These are phyloP conservation scores for Syrmaticus mikado DNA, from an alignment of 2,113 vertebrate genomes.

Conservation along the genomic window DNA sequence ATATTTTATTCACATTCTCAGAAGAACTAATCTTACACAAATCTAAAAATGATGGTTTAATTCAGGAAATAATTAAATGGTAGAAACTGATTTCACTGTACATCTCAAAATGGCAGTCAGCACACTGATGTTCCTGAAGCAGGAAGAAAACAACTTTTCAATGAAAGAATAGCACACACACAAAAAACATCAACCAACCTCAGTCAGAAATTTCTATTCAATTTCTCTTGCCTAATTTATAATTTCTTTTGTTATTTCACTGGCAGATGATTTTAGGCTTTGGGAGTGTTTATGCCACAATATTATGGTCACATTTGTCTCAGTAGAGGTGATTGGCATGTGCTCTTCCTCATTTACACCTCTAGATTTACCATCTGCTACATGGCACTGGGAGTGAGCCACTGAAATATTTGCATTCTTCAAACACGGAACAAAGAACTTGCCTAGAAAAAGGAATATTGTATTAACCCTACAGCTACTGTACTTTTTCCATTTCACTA, in stretches of 20 bases:
- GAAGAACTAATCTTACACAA: not conserved
- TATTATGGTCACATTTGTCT: not conserved
- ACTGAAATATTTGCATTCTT: conserved; percentile 1
- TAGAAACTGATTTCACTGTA: not conserved
- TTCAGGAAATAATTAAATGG: not conserved
- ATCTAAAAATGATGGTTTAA: fast-evolving
- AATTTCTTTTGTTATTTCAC: not conserved
- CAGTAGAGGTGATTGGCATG: not conserved
- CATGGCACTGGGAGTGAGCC: not conserved
- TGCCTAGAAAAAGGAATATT: not conserved
- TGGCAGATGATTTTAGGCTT: not conserved
- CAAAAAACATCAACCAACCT: not conserved
- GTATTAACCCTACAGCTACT: not conserved
- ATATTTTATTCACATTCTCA: not conserved
- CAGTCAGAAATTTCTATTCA: not conserved
- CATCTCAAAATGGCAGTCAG: not conserved
- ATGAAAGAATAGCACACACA: not conserved
- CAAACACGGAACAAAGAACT: not conserved
- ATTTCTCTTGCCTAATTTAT: not conserved
- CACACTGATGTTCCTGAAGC: not conserved
- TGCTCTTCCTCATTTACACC: not conserved
- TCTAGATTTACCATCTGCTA: conserved; percentile 13
- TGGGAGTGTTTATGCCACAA: not conserved
- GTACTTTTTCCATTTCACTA: not conserved
- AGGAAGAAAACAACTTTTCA: not conserved